These are phyloP conservation scores for Pseudois nayaur DNA, from an alignment of 2,113 vertebrate species.

Conservation along the genomic window DNA sequence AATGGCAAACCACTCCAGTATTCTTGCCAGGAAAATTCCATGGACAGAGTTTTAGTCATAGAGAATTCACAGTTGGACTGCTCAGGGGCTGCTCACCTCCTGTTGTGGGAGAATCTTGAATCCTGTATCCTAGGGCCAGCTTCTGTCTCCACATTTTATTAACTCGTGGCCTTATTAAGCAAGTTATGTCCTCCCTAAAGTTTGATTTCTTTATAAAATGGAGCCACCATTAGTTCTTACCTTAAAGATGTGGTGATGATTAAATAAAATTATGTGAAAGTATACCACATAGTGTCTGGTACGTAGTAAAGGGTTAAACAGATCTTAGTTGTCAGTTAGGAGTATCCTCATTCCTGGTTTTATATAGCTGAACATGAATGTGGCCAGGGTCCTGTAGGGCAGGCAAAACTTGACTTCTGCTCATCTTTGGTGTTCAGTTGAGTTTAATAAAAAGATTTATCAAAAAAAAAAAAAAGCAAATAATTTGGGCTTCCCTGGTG, in stretches of 20 bases:
- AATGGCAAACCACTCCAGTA: background rate
- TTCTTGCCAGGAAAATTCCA: background rate
- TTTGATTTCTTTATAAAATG: background rate
- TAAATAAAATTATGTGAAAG: background rate
- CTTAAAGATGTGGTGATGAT: background rate
- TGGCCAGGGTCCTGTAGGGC: background rate
- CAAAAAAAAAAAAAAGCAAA: background rate
- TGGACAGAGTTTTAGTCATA: background rate
- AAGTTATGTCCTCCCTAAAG: background rate
- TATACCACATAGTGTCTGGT: background rate
- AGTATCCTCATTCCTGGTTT: background rate
- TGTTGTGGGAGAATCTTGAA: background rate
- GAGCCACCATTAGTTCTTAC: background rate
- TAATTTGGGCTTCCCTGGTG: background rate
- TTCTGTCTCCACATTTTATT: background rate
- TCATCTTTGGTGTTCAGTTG: background rate
- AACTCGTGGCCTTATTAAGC: background rate
- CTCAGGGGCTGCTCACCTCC: background rate
- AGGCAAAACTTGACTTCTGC: background rate
- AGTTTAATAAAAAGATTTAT: background rate
- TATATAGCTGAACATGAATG: background rate
- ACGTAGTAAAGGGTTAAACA: background rate
- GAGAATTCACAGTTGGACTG: background rate
- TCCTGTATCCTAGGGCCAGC: background rate
- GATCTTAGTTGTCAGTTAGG: background rate